These are phyloP conservation scores for Epinotia nisella DNA, from an alignment of 2,888 invertebrate species.

Conservation along the genomic window DNA sequence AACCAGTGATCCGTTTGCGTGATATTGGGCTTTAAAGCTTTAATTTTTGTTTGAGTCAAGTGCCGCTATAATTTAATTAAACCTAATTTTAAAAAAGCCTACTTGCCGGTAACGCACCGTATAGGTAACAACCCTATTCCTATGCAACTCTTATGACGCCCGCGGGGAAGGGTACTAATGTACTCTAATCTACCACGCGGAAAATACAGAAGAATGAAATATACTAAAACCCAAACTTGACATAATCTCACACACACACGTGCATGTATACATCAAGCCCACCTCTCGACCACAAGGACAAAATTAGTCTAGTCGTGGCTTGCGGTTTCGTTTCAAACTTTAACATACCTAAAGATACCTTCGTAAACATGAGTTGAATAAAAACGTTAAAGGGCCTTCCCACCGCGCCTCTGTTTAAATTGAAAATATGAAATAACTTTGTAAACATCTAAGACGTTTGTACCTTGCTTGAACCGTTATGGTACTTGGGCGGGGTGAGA, in stretches of 20 bases:
- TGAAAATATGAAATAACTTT: slow-evolving; percentile 83
- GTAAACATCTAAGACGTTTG: slow-evolving; percentile 74
- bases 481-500: slow-evolving; percentile 57
- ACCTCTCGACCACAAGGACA: slow-evolving; percentile 7
- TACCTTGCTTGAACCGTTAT: slow-evolving; percentile 52
- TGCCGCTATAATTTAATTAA: too few species aligned
- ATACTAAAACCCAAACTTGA: neutral
- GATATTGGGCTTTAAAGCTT: too few species aligned
- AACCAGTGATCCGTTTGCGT: too few species aligned
- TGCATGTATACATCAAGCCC: neutral
- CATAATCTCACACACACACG: neutral
- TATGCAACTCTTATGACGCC: too few species aligned
- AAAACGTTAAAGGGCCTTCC: slow-evolving; percentile 58
- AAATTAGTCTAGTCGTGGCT: slow-evolving; percentile 19
- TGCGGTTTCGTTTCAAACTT: slow-evolving; percentile 32
- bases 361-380: slow-evolving; percentile 26
- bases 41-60: too few species aligned
- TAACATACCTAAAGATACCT: slow-evolving; percentile 13
- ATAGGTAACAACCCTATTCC: too few species aligned
- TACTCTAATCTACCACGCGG: too few species aligned
- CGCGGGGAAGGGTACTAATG: too few species aligned
- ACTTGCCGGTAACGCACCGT: too few species aligned
- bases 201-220: too few species aligned
- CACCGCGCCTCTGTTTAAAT: slow-evolving; percentile 75
- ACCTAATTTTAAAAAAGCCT: too few species aligned